phyloP scores from a whole-genome alignment of 2,888 invertebrate genomes.

The Acrobasis suavella region DNA sequence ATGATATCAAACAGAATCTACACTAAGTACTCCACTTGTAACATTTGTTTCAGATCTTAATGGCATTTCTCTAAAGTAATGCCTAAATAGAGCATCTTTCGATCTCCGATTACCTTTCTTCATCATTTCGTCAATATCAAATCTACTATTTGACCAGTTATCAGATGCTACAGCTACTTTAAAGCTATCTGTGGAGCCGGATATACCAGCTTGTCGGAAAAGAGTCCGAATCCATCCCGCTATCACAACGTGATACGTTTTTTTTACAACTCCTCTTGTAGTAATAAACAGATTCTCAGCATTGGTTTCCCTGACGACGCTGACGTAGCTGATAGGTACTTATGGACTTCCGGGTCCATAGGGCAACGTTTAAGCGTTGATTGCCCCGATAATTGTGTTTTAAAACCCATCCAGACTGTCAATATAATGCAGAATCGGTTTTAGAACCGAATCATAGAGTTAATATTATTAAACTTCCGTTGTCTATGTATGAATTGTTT shows the following conservation, averaged over 20 bases:
- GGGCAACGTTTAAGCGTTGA: background rate
- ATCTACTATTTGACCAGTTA: slow-evolving; percentile 2
- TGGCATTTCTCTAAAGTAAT: slow-evolving; percentile 1
- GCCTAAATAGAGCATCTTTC: background rate
- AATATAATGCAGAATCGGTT: slow-evolving; percentile 13
- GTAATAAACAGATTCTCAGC: slow-evolving; percentile 9
- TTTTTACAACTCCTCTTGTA: slow-evolving; percentile 12
- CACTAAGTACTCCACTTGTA: background rate
- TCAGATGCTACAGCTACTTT: slow-evolving; percentile 14
- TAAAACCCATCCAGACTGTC: slow-evolving; percentile 18
- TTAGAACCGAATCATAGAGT: slow-evolving; percentile 20
- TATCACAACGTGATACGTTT: slow-evolving; percentile 7
- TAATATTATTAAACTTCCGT: slow-evolving; percentile 1
- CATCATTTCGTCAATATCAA: slow-evolving; percentile 1
- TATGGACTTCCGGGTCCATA: slow-evolving; percentile 10
- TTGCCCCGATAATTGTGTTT: slow-evolving; percentile 1
- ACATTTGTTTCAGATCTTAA: background rate
- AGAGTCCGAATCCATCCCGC: slow-evolving; percentile 21
- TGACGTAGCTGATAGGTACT: too few species aligned
- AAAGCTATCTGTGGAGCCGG: slow-evolving; percentile 5
- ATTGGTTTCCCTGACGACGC: background rate
- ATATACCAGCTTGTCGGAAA: slow-evolving; percentile 11
- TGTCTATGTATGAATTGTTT: background rate
- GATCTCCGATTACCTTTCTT: slow-evolving; percentile 3
- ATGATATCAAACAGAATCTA: background rate